These are phyloP conservation scores for Pandion haliaetus DNA, from an alignment of 2,113 vertebrate genomes.

Conservation along the genomic window DNA sequence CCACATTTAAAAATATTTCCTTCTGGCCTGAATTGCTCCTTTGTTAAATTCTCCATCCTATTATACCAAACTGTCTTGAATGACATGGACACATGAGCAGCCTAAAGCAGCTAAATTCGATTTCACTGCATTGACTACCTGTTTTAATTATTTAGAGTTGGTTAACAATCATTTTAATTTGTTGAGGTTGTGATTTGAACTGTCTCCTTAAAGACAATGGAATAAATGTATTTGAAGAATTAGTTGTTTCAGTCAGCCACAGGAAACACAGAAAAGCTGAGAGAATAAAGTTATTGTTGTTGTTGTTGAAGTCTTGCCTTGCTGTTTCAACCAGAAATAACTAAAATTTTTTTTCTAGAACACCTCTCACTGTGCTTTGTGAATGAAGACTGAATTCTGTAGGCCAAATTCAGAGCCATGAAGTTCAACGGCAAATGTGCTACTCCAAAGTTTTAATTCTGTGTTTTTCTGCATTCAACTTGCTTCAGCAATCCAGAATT, in stretches of 20 bases:
- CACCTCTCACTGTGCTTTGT: no score
- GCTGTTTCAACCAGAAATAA: background rate
- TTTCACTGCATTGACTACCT: background rate
- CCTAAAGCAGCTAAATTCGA: background rate
- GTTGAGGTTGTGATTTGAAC: background rate
- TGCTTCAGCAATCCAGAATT: no score
- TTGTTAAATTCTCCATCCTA: background rate
- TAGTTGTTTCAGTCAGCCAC: background rate
- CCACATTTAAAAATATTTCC: no score
- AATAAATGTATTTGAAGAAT: background rate
- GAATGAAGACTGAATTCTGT: no score
- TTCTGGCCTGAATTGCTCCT: background rate
- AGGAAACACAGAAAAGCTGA: background rate
- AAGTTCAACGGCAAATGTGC: no score
- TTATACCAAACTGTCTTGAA: background rate
- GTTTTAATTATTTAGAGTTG: background rate
- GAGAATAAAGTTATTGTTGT: background rate
- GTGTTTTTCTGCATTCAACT: no score
- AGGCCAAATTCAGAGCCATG: no score
- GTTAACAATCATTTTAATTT: background rate
- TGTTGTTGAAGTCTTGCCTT: background rate
- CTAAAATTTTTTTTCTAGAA: no score
- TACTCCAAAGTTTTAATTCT: background rate
- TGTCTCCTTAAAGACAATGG: background rate
- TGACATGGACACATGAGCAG: background rate